These are phyloP conservation scores for Autographa gamma DNA, from an alignment of 2,888 invertebrate genomes.

Conservation along the genomic window DNA sequence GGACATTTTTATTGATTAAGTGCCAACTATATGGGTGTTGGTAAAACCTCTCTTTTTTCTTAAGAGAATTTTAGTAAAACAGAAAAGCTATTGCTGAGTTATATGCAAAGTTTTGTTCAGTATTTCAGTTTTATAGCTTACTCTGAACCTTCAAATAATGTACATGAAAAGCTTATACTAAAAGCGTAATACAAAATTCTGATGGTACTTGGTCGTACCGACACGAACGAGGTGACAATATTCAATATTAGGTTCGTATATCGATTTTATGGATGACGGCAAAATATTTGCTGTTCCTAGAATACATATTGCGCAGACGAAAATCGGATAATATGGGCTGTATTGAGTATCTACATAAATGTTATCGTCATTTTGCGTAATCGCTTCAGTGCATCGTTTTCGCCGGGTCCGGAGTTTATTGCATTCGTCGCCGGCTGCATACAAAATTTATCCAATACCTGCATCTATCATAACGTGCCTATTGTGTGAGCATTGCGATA, in stretches of 20 bases:
- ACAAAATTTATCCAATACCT: slow-evolving; percentile 53
- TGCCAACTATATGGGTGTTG: slow-evolving; percentile 18
- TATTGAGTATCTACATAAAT: slow-evolving; percentile 27
- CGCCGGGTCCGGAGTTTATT: slow-evolving; percentile 51
- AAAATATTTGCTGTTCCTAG: slow-evolving; percentile 29
- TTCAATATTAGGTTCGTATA: slow-evolving; percentile 32
- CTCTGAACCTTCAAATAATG: not conserved
- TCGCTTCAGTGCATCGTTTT: slow-evolving; percentile 54
- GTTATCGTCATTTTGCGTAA: slow-evolving; percentile 39
- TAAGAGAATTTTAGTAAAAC: not conserved
- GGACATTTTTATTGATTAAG: slow-evolving; percentile 62
- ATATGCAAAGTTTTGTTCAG: not conserved
- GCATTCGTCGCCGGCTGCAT: slow-evolving; percentile 56
- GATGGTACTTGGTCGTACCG: slow-evolving; percentile 41
- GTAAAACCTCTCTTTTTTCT: not conserved
- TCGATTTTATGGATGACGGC: slow-evolving; percentile 41
- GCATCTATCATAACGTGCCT: slow-evolving; percentile 31
- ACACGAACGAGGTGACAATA: slow-evolving; percentile 39
- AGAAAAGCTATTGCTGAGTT: not conserved
- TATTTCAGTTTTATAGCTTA: slow-evolving; percentile 1
- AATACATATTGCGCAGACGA: slow-evolving; percentile 32
- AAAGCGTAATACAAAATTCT: slow-evolving; percentile 19
- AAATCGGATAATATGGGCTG: slow-evolving; percentile 37
- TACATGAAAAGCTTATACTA: not conserved
- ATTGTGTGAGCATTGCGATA: slow-evolving; percentile 10